These are phyloP conservation scores for Penaeus monodon DNA, from an alignment of 2,888 invertebrate genomes.

Conservation along the genomic window DNA sequence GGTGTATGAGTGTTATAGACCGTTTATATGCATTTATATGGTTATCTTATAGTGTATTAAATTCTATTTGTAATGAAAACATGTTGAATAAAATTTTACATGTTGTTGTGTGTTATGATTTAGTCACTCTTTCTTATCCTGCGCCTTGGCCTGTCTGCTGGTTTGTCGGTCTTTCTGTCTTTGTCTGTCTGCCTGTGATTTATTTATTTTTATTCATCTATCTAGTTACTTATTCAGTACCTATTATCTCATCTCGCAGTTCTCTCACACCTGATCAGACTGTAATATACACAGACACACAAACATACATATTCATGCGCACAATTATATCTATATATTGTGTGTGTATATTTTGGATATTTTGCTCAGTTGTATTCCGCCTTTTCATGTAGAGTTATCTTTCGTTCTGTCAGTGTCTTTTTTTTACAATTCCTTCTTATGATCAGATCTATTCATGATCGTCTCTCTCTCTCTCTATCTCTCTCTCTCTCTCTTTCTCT, in stretches of 20 bases:
- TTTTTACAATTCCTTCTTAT: no score
- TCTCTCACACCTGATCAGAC: no score
- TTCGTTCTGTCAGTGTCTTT: no score
- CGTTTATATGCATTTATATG: slow-evolving; percentile 60
- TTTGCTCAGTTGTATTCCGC: no score
- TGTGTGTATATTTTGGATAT: no score
- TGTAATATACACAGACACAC: no score
- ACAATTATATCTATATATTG: no score
- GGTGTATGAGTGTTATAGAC: slow-evolving; percentile 55
- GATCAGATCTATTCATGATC: neutral
- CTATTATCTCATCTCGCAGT: neutral
- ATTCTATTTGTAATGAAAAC: slow-evolving; percentile 58
- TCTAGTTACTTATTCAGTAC: neutral
- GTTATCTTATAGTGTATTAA: slow-evolving; percentile 58
- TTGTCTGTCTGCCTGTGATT: neutral
- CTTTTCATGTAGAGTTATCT: no score
- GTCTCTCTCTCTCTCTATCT: neutral
- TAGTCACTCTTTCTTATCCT: no score
- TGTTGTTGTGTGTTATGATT: slow-evolving; percentile 24
- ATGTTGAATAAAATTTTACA: slow-evolving; percentile 61
- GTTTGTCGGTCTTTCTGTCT: neutral
- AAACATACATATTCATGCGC: no score
- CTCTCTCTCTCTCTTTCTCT: no score
- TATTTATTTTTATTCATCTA: neutral
- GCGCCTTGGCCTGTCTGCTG: no score